Percentiles rank a stretch among this genome's conserved stretches.
These are phyloP conservation scores for Caenorhabditis wallacei DNA, from an alignment of 2,888 invertebrate genomes.

Conservation along the genomic window DNA sequence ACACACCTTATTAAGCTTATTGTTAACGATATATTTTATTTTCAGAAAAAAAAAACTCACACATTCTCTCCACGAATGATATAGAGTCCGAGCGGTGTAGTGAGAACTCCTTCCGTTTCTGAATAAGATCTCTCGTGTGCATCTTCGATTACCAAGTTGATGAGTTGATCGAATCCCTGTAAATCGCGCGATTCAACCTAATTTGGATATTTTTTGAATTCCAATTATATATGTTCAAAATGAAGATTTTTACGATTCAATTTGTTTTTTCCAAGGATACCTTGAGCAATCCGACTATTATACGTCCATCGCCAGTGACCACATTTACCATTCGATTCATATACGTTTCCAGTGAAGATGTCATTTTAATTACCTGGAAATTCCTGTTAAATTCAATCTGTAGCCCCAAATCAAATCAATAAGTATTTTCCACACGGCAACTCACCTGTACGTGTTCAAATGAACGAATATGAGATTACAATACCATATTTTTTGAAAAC, in stretches of 20 bases:
- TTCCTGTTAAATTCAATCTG: neutral
- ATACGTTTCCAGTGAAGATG: conserved; percentile 78
- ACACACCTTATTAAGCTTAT: too few relatives aligned
- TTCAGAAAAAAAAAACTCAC: conserved; percentile 85
- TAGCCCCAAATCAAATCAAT: neutral
- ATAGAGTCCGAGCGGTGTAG: conserved; percentile 96
- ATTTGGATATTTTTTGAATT: too few relatives aligned
- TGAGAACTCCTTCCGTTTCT: conserved; percentile 90
- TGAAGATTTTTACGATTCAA: too few relatives aligned
- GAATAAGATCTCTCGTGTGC: conserved; percentile 99
- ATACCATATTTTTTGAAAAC: neutral
- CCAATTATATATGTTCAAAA: too few relatives aligned
- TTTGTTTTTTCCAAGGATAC: conserved; percentile 48
- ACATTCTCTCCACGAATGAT: conserved; percentile 99
- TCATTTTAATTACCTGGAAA: conserved; percentile 69
- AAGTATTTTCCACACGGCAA: conserved; percentile 13
- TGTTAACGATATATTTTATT: too few relatives aligned
- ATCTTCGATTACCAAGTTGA: conserved; percentile 97
- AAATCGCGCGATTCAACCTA: too few relatives aligned
- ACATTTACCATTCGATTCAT: conserved; percentile 87
- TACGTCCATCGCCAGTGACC: conserved; percentile 96
- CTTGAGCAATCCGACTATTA: conserved; percentile 96
- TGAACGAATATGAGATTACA: neutral
- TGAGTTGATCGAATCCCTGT: conserved; percentile 97
- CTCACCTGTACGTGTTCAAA: conserved; percentile 33